Evolutionary conservation across 2,797 vertebrate genomes (phyloP).

Genomic region (Bradypodion ventrale): DNA sequence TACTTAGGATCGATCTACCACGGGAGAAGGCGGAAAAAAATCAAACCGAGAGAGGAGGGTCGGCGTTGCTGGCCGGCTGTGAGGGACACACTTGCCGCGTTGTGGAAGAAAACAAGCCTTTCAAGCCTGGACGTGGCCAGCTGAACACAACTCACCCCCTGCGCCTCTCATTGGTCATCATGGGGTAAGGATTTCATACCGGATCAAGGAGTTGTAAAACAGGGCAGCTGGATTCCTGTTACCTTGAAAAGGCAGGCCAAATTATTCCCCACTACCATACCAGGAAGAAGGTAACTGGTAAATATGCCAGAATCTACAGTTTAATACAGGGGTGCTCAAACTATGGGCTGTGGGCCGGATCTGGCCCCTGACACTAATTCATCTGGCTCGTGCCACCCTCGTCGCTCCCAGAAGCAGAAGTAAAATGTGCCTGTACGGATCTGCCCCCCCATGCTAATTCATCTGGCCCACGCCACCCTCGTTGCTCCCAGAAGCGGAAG

Average conservation of each 20-base stretch:
- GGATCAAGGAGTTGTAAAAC: constrained; percentile 23
- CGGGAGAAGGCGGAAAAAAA: not conserved
- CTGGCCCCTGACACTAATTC: too few relatives aligned
- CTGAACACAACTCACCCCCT: constrained; percentile 62
- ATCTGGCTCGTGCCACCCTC: too few relatives aligned
- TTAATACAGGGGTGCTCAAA: too few relatives aligned
- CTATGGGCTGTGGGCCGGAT: too few relatives aligned
- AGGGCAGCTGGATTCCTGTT: not conserved
- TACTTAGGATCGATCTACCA: constrained; percentile 8
- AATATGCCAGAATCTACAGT: not conserved
- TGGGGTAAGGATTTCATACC: constrained; percentile 73
- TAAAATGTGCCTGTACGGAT: too few relatives aligned
- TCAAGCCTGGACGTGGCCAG: constrained; percentile 55
- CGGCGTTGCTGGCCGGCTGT: not conserved
- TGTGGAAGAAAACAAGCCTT: constrained; percentile 29
- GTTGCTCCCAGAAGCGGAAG: too few relatives aligned
- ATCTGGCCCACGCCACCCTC: too few relatives aligned
- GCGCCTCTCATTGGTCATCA: constrained; percentile 73
- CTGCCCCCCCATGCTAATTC: too few relatives aligned
- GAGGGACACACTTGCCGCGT: not conserved
- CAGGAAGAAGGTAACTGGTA: too few relatives aligned
- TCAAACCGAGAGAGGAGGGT: not conserved
- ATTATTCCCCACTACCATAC: not conserved
- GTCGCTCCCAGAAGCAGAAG: too few relatives aligned
- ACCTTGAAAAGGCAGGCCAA: not conserved